phyloP scores from a whole-genome alignment of 2,888 invertebrate species.

The Meloe dianella region DNA sequence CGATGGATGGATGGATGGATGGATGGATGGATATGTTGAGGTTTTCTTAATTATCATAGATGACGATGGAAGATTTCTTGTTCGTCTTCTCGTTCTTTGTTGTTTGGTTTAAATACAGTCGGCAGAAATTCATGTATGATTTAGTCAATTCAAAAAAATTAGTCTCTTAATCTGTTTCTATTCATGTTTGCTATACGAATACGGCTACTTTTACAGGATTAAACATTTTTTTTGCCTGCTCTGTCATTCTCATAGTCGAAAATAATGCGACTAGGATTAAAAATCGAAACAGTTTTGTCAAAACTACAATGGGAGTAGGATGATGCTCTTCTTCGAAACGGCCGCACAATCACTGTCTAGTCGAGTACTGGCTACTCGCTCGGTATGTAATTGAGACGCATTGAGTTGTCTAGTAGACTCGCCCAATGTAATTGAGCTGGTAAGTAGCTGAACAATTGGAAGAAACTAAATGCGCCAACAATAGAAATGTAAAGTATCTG shows the following conservation, averaged over 20 bases:
- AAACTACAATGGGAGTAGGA: too few species aligned
- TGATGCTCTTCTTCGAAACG: too few species aligned
- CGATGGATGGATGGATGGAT: constrained; percentile 16
- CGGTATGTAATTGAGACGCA: too few species aligned
- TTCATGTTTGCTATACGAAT: background rate
- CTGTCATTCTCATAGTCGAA: too few species aligned
- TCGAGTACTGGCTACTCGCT: too few species aligned
- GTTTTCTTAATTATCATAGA: constrained; percentile 30
- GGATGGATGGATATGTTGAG: constrained; percentile 13
- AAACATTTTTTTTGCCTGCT: background rate
- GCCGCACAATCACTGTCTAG: too few species aligned
- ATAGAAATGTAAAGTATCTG: too few species aligned
- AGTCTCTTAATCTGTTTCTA: background rate
- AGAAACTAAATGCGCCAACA: too few species aligned
- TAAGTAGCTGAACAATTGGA: too few species aligned
- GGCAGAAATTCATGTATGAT: constrained; percentile 1
- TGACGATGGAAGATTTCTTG: constrained; percentile 30
- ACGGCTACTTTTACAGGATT: background rate
- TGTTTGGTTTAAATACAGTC: background rate
- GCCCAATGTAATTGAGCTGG: too few species aligned
- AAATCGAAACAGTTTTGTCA: background rate
- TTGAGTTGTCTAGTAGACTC: too few species aligned
- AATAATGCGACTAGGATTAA: background rate
- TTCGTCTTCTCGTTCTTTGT: background rate
- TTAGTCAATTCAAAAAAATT: background rate